Evolutionary conservation across 1,140 invertebrate genomes (phyloP).

Genomic region (Drosophila funebris): DNA sequence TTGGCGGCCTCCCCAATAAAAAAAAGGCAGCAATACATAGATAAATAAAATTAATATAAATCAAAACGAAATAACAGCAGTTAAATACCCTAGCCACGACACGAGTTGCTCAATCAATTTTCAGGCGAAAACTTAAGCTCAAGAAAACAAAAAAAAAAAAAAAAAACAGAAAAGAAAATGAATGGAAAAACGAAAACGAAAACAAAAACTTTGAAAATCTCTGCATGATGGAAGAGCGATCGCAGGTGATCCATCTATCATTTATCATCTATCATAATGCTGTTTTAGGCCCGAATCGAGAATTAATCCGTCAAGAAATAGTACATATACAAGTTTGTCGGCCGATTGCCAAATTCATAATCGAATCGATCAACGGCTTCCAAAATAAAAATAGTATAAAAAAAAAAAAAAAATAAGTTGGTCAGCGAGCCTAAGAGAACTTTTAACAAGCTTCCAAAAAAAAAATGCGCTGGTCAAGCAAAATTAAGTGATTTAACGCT

Average conservation of each 20-base stretch:
- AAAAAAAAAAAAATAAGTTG: not conserved
- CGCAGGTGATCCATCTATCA: constrained; percentile 68
- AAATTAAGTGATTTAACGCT: constrained; percentile 46
- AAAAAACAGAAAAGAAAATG: not conserved
- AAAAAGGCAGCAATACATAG: too few relatives aligned
- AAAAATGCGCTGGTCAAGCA: constrained; percentile 38
- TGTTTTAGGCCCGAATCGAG: constrained; percentile 70
- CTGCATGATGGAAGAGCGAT: constrained; percentile 63
- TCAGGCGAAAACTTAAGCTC: constrained; percentile 68
- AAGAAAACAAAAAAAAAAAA: not conserved
- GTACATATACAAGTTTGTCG: constrained; percentile 21
- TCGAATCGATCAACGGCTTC: constrained; percentile 69
- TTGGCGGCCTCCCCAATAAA: constrained; percentile 21
- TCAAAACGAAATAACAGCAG: constrained; percentile 46
- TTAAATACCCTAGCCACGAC: constrained; percentile 49
- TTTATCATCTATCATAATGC: constrained; percentile 72
- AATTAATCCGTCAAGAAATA: constrained; percentile 74
- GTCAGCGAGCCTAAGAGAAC: not conserved
- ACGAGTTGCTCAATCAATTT: constrained; percentile 76
- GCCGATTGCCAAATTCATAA: constrained; percentile 76
- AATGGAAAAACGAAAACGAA: constrained; percentile 15
- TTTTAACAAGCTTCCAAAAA: constrained; percentile 1
- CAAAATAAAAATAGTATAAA: not conserved
- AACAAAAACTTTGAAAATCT: constrained; percentile 9
- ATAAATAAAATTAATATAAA: constrained; percentile 2